These are phyloP conservation scores for Loris lydekkerianus DNA, from an alignment of 2,797 vertebrate genomes.

Conservation along the genomic window DNA sequence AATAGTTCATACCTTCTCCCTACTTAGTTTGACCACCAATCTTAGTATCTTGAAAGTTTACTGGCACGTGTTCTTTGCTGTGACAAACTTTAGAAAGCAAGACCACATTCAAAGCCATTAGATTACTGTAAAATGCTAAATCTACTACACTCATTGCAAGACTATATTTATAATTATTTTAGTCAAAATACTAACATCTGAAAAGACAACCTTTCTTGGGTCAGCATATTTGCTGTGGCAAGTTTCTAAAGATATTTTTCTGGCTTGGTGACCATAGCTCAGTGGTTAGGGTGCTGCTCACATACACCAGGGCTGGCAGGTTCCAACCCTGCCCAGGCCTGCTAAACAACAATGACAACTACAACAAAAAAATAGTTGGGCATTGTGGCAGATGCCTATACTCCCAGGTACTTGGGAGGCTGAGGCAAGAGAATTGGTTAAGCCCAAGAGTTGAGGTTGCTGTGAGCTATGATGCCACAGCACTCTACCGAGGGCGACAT, in stretches of 20 bases:
- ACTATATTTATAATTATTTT: constrained; percentile 59
- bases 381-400: too few species aligned
- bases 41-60: constrained; percentile 56
- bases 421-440: too few species aligned
- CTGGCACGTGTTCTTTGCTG: constrained; percentile 58
- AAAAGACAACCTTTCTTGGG: constrained; percentile 16
- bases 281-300: too few species aligned
- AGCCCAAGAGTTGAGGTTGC: too few species aligned
- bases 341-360: too few species aligned
- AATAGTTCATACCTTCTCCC: background rate
- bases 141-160: constrained; percentile 70
- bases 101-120: constrained; percentile 30
- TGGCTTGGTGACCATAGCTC: too few species aligned
- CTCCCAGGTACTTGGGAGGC: too few species aligned
- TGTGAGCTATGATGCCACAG: too few species aligned
- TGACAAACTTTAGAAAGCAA: constrained; percentile 76
- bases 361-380: too few species aligned
- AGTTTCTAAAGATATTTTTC: background rate
- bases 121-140: background rate
- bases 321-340: too few species aligned
- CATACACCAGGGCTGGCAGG: too few species aligned
- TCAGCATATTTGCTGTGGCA: background rate
- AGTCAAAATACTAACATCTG: constrained; percentile 65
- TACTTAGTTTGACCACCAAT: constrained; percentile 33
- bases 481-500: too few species aligned